phyloP scores from a whole-genome alignment of 2,113 vertebrate species.

The Microcebus lehilahytsara region DNA sequence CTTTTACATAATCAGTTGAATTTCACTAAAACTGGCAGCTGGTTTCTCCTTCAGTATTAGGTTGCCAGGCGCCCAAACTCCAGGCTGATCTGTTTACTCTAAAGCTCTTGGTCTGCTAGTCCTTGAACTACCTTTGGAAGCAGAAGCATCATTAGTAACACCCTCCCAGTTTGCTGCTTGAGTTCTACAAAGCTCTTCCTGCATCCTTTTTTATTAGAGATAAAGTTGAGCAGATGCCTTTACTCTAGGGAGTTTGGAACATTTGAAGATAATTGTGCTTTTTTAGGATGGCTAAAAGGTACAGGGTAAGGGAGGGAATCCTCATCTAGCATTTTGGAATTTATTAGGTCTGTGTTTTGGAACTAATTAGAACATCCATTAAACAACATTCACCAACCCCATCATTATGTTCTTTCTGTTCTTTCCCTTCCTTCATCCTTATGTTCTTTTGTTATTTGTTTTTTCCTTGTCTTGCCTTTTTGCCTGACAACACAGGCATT shows the following conservation, averaged over 20 bases:
- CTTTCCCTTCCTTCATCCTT: not conserved
- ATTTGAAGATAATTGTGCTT: conserved; percentile 1
- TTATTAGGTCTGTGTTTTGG: not conserved
- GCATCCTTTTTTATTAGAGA: not conserved
- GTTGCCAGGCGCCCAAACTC: too few species aligned
- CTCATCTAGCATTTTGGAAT: not conserved
- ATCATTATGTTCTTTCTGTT: not conserved
- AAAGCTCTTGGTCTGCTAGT: too few species aligned
- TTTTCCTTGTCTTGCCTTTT: not conserved
- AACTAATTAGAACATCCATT: not conserved
- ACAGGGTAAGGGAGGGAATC: not conserved
- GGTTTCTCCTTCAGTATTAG: too few species aligned
- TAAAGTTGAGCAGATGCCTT: not conserved
- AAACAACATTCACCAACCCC: not conserved
- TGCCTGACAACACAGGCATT: not conserved
- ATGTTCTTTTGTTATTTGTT: not conserved
- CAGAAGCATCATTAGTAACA: too few species aligned
- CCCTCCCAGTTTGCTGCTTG: not conserved
- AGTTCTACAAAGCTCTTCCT: not conserved
- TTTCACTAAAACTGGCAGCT: conserved; percentile 45
- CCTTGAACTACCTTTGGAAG: too few species aligned
- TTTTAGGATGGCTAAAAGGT: not conserved
- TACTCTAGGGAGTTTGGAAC: not conserved
- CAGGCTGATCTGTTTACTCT: too few species aligned
- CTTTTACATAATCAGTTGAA: conserved; percentile 68